A percentile compares a stretch with the other conserved stretches of the same genome.
Evolutionary conservation across 1,140 invertebrate genomes (phyloP).

Genomic region (Trachelipus rathkii): DNA sequence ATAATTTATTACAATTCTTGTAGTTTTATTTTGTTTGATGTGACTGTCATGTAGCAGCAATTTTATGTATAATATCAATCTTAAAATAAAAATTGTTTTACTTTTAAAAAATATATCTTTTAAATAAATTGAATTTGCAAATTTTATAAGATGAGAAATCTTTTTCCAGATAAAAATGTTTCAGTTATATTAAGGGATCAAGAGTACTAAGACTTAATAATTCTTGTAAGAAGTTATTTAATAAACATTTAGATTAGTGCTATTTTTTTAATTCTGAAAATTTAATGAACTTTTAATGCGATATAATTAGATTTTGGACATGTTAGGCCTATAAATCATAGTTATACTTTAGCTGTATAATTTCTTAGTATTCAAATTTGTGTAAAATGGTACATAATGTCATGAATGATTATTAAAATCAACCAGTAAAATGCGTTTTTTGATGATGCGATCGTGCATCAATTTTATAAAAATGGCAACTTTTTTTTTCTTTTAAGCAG

Average conservation of each 20-base stretch:
- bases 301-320: too few relatives aligned
- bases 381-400: too few relatives aligned
- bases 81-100: neutral
- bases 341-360: too few relatives aligned
- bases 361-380: too few relatives aligned
- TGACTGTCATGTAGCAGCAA: neutral
- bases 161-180: neutral
- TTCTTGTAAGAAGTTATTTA: slow-evolving; percentile 11
- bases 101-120: neutral
- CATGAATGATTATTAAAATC: too few relatives aligned
- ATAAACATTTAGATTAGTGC: neutral
- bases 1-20: neutral
- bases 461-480: too few relatives aligned
- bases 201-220: neutral
- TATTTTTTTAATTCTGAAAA: too few relatives aligned
- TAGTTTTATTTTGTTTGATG: neutral
- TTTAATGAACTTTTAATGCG: too few relatives aligned
- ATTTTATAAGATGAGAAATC: neutral
- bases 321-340: too few relatives aligned
- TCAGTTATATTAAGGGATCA: neutral
- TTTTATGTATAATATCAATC: neutral
- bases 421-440: too few relatives aligned
- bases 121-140: neutral
- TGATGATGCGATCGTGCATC: too few relatives aligned
- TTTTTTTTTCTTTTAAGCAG: too few relatives aligned